phyloP scores from a whole-genome alignment of 2,113 vertebrate species.

The Mohoua ochrocephala region DNA sequence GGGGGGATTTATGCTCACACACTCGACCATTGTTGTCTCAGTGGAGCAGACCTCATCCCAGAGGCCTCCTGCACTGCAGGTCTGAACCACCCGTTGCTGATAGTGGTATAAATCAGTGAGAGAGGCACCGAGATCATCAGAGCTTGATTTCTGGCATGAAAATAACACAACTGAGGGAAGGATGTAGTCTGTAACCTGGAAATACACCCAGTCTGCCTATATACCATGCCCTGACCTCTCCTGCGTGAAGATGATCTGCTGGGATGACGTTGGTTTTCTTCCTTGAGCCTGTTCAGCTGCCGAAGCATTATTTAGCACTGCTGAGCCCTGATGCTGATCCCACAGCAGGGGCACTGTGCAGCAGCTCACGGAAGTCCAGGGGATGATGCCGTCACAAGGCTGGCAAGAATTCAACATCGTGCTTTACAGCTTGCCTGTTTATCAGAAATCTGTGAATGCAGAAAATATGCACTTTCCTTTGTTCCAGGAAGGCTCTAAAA shows the following conservation, averaged over 20 bases:
- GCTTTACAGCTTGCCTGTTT: conserved; percentile 30
- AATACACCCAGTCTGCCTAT: not conserved
- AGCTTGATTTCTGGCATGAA: not conserved
- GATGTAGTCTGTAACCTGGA: not conserved
- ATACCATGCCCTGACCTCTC: not conserved
- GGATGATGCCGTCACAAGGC: conserved; percentile 1
- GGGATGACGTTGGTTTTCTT: not conserved
- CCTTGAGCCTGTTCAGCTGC: not conserved
- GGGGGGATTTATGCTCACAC: not conserved
- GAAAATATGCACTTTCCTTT: not conserved
- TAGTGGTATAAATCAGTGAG: not conserved
- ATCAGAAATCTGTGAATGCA: not conserved
- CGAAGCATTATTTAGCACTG: not conserved
- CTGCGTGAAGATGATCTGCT: not conserved
- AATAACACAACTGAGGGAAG: not conserved
- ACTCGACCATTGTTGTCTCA: accelerated
- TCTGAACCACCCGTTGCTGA: not conserved
- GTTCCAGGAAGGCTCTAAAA: not conserved
- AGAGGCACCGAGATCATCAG: not conserved
- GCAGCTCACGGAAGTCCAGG: not conserved
- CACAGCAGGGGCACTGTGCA: not conserved
- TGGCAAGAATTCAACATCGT: conserved; percentile 30
- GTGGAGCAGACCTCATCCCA: not conserved
- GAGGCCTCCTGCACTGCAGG: not conserved
- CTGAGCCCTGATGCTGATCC: not conserved